Percentiles rank a stretch among this genome's conserved stretches.
phyloP scores from a whole-genome alignment of 2,113 vertebrate genomes.

The Lepidothrix coronata region DNA sequence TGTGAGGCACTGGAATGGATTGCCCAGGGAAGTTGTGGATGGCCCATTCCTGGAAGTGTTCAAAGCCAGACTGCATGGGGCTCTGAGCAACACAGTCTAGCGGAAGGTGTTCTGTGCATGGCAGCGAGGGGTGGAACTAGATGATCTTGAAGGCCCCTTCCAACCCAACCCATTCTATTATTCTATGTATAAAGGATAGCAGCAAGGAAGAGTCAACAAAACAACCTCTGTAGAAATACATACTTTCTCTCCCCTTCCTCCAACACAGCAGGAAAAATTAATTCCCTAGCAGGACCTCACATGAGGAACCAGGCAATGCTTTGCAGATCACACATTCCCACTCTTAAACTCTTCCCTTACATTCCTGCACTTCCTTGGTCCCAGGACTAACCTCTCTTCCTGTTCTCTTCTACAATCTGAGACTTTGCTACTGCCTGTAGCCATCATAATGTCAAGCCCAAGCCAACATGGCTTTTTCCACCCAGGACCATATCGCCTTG shows the following conservation, averaged over 20 bases:
- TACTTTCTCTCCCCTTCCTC: neutral
- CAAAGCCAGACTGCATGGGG: neutral
- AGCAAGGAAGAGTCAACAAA: neutral
- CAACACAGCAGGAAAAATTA: neutral
- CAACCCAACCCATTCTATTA: neutral
- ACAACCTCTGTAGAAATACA: neutral
- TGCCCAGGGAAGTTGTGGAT: neutral
- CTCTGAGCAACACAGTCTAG: neutral
- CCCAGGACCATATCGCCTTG: rapidly evolving
- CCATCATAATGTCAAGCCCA: neutral
- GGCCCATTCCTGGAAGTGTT: neutral
- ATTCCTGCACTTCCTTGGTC: neutral
- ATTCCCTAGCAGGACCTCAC: neutral
- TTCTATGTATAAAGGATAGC: neutral
- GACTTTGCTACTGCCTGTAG: neutral
- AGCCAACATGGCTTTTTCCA: neutral
- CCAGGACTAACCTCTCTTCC: neutral
- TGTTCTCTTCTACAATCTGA: neutral
- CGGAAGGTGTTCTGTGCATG: neutral
- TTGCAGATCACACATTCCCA: neutral
- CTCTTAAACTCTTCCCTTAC: neutral
- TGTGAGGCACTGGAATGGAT: neutral
- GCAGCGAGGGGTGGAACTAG: neutral
- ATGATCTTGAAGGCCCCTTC: neutral
- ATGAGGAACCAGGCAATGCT: neutral